Percentiles rank a stretch among this genome's conserved stretches.
These are phyloP conservation scores for Suncus etruscus DNA, from an alignment of 2,113 vertebrate genomes.

Conservation along the genomic window DNA sequence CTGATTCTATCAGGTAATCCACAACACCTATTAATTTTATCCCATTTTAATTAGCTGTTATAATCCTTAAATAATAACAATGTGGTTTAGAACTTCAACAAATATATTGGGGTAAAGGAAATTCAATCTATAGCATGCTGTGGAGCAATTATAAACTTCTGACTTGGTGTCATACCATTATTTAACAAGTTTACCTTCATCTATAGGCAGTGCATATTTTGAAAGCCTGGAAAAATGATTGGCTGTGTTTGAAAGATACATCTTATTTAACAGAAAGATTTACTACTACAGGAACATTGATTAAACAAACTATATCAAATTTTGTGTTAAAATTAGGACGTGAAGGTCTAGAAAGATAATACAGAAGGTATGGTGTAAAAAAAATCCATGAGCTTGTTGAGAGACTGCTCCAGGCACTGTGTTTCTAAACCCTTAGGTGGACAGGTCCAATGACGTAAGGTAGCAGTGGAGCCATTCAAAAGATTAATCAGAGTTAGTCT, in stretches of 20 bases:
- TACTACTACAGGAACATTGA: neutral
- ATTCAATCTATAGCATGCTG: neutral
- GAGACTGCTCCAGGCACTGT: no score
- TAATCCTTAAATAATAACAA: neutral
- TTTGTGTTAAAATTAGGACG: neutral
- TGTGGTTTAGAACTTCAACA: neutral
- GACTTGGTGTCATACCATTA: rapidly evolving
- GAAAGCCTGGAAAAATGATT: neutral
- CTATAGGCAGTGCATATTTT: neutral
- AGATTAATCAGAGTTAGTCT: no score
- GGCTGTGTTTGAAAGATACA: neutral
- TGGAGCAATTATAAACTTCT: neutral
- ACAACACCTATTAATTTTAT: no score
- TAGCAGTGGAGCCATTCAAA: no score
- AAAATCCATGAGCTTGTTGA: no score
- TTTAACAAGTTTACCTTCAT: neutral
- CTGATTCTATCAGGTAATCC: no score
- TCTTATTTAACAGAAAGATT: neutral
- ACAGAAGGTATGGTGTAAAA: no score
- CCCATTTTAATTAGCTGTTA: no score
- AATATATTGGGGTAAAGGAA: neutral
- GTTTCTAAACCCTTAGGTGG: no score
- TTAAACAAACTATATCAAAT: neutral
- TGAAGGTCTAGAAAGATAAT: no score
- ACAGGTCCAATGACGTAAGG: no score